These are phyloP conservation scores for Taenaris catops DNA, from an alignment of 2,888 invertebrate genomes.

Conservation along the genomic window DNA sequence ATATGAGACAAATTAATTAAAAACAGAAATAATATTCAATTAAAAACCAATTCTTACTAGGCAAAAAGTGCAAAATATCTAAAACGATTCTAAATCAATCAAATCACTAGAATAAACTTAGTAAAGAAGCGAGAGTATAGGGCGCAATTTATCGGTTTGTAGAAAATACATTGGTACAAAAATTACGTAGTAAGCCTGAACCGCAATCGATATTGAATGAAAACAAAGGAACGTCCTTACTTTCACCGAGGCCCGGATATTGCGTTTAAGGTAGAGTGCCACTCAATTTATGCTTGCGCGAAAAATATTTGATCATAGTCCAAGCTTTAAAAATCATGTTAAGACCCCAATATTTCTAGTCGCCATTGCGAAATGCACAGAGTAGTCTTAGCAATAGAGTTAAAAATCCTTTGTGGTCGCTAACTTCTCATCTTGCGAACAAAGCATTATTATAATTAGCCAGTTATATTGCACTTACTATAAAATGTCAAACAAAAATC, in stretches of 20 bases:
- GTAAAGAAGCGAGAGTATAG: slow-evolving; percentile 4
- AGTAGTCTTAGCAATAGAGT: too few relatives aligned
- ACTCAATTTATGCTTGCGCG: too few relatives aligned
- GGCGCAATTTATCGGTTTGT: slow-evolving; percentile 8
- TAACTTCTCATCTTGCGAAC: too few relatives aligned
- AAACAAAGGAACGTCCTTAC: slow-evolving; percentile 22
- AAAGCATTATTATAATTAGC: too few relatives aligned
- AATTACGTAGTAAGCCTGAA: slow-evolving; percentile 22
- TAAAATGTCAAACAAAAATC: too few relatives aligned
- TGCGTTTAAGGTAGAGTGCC: slow-evolving; percentile 2
- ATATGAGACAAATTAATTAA: too few relatives aligned
- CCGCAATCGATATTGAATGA: slow-evolving; percentile 26
- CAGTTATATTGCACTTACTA: too few relatives aligned
- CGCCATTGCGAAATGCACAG: too few relatives aligned
- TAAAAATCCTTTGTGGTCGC: too few relatives aligned
- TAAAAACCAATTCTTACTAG: not conserved
- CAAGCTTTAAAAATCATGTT: too few relatives aligned
- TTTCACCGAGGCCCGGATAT: slow-evolving; percentile 8
- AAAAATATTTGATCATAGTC: too few relatives aligned
- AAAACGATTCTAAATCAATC: slow-evolving; percentile 4
- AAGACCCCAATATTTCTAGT: too few relatives aligned
- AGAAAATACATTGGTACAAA: slow-evolving; percentile 20
- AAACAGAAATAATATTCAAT: slow-evolving; percentile 2
- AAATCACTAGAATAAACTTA: slow-evolving; percentile 9
- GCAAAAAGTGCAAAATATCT: not conserved